Conservation (phyloP, 64 coral and sea anemone species). For the Anthopleura sola region DNA sequence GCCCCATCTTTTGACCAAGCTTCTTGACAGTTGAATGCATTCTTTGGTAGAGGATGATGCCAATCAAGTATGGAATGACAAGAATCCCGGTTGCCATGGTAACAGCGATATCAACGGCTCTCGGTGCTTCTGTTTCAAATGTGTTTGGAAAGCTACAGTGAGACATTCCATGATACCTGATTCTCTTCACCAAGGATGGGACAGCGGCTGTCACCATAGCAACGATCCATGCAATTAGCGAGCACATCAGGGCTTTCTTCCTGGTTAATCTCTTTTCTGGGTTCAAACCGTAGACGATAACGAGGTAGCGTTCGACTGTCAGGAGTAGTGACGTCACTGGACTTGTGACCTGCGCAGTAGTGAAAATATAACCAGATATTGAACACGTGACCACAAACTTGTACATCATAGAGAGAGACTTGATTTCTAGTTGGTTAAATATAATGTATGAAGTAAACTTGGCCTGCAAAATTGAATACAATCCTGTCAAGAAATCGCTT, state of each 20-base stretch:
- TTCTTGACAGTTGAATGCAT: slow-evolving; percentile 25
- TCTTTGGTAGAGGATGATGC: slow-evolving; percentile 27
- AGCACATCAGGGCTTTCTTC: slow-evolving; percentile 19
- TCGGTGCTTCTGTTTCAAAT: slow-evolving; percentile 4
- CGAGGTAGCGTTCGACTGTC: slow-evolving; percentile 74
- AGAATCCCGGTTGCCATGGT: not conserved
- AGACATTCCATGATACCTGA: slow-evolving; percentile 41
- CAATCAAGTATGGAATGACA: slow-evolving; percentile 14
- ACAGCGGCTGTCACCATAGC: slow-evolving; percentile 41
- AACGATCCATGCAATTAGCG: slow-evolving; percentile 24
- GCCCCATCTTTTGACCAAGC: slow-evolving; percentile 19
- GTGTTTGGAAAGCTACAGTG: slow-evolving; percentile 46
- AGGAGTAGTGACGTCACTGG: slow-evolving; percentile 53
- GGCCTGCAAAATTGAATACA: slow-evolving; percentile 52
- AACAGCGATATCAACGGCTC: not conserved
- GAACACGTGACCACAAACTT: slow-evolving; percentile 9
- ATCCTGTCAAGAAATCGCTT: slow-evolving; percentile 56
- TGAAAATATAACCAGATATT: slow-evolving; percentile 53
- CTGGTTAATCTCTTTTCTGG: slow-evolving; percentile 39
- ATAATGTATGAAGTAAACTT: slow-evolving; percentile 18
- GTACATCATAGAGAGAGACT: slow-evolving; percentile 12
- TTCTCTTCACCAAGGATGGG: slow-evolving; percentile 37
- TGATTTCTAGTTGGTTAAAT: not conserved
- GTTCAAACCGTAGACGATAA: slow-evolving; percentile 49
- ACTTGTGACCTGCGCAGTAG: slow-evolving; percentile 55